Percentiles rank a stretch among this genome's conserved stretches.
Conservation (phyloP, 2,113 vertebrate genomes). For the Lonchura striata region DNA sequence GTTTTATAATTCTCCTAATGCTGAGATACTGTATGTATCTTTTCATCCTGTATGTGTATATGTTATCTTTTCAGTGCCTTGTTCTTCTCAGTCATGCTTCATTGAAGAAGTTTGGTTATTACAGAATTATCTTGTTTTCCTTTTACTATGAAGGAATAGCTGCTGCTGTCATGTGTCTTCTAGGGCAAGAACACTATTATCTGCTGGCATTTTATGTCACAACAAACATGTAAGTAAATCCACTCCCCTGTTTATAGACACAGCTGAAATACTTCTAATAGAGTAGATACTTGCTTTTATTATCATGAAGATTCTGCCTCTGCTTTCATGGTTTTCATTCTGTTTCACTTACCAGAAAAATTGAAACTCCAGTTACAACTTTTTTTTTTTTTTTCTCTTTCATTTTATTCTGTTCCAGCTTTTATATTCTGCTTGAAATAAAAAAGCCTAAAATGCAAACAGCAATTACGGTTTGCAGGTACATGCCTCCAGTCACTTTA, state of each 20-base stretch:
- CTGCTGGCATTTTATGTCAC: slow-evolving; percentile 84
- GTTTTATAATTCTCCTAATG: background rate
- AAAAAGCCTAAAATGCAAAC: background rate
- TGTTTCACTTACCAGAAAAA: background rate
- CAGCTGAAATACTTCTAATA: background rate
- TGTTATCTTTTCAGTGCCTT: slow-evolving; percentile 78
- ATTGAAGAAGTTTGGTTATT: slow-evolving; percentile 83
- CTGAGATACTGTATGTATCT: background rate
- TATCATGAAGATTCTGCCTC: background rate
- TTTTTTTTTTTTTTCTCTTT: background rate
- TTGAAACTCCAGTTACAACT: background rate
- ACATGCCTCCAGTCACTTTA: background rate
- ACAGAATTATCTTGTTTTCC: slow-evolving; percentile 83
- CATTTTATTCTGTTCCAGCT: background rate
- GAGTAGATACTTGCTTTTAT: background rate
- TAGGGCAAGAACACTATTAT: slow-evolving; percentile 82
- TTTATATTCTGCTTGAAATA: background rate
- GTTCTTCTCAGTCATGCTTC: slow-evolving; percentile 80
- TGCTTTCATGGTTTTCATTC: background rate
- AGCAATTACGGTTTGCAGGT: background rate
- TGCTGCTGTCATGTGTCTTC: slow-evolving; percentile 75
- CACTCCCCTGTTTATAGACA: background rate
- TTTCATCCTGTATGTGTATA: background rate
- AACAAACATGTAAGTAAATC: slow-evolving; percentile 82
- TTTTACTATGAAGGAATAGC: slow-evolving; percentile 84